Conservation (phyloP, 2,888 invertebrate genomes). For the Drosophila paramelanica region DNA sequence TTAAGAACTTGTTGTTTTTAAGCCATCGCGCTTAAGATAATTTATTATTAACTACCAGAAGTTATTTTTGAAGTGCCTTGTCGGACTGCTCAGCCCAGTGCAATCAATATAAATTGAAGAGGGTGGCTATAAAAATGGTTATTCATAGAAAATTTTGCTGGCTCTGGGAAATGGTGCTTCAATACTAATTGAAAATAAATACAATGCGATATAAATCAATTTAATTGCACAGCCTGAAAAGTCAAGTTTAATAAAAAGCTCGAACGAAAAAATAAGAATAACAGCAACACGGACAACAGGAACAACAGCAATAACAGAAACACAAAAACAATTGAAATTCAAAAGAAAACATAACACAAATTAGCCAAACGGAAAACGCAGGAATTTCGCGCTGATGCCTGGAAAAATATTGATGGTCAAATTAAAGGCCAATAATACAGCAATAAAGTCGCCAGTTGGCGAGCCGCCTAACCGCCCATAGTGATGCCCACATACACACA, state of each 20-base stretch:
- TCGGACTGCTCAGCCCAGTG: not conserved
- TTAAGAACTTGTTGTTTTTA: no score
- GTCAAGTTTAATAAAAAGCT: constrained; percentile 28
- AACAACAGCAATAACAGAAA: constrained; percentile 1
- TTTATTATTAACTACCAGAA: no score
- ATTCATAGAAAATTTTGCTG: constrained; percentile 2
- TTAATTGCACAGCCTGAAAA: constrained; percentile 29
- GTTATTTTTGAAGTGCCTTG: no score
- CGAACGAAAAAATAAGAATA: constrained; percentile 11
- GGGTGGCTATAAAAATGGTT: not conserved
- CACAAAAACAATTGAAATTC: constrained; percentile 42
- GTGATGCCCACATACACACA: constrained; percentile 24
- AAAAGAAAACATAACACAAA: constrained; percentile 57
- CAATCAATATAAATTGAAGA: not conserved
- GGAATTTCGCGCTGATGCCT: constrained; percentile 49
- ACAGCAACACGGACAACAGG: constrained; percentile 1
- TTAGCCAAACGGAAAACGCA: constrained; percentile 50
- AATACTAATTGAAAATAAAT: not conserved
- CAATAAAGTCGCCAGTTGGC: constrained; percentile 65
- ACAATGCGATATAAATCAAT: constrained; percentile 21
- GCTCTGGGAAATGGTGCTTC: not conserved
- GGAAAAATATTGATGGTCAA: constrained; percentile 69
- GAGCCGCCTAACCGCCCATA: constrained; percentile 37
- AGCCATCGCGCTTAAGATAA: no score
- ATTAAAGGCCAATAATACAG: constrained; percentile 77